These are phyloP conservation scores for Macrotis lagotis DNA, from an alignment of 2,113 vertebrate genomes.

Conservation along the genomic window DNA sequence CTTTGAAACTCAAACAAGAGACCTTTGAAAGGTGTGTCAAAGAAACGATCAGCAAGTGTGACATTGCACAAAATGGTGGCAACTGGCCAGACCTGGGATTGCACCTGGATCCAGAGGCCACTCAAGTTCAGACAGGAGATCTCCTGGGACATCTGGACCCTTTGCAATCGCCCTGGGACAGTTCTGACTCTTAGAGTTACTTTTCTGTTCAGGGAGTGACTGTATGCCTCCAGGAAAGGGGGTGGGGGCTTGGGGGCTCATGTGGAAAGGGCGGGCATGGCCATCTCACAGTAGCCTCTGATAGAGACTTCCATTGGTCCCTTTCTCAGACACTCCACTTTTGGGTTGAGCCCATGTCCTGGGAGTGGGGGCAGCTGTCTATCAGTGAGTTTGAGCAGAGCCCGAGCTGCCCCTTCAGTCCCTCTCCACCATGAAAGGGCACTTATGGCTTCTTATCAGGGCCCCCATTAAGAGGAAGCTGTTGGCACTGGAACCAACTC, in stretches of 20 bases:
- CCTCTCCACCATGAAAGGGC: background rate
- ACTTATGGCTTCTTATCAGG: background rate
- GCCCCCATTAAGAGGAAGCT: background rate
- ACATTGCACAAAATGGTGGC: constrained; percentile 28
- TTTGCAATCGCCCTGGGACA: background rate
- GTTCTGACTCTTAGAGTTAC: background rate
- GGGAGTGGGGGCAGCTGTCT: background rate
- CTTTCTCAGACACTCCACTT: background rate
- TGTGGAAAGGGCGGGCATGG: background rate
- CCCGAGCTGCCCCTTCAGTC: background rate
- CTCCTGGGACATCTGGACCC: background rate
- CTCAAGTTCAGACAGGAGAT: background rate
- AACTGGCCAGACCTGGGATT: constrained; percentile 49
- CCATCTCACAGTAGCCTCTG: background rate
- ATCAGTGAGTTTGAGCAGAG: background rate
- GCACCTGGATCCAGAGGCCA: constrained; percentile 37
- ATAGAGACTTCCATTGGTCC: background rate
- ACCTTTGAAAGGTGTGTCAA: constrained; percentile 72
- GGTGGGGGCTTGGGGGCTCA: background rate
- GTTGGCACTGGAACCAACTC: background rate
- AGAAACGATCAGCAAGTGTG: too few species aligned
- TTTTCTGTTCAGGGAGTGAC: background rate
- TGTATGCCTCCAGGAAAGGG: background rate
- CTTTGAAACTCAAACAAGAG: constrained; percentile 77
- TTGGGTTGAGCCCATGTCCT: background rate